Conservation (phyloP, 1,140 invertebrate species). For the Bilobella aurantiaca region DNA sequence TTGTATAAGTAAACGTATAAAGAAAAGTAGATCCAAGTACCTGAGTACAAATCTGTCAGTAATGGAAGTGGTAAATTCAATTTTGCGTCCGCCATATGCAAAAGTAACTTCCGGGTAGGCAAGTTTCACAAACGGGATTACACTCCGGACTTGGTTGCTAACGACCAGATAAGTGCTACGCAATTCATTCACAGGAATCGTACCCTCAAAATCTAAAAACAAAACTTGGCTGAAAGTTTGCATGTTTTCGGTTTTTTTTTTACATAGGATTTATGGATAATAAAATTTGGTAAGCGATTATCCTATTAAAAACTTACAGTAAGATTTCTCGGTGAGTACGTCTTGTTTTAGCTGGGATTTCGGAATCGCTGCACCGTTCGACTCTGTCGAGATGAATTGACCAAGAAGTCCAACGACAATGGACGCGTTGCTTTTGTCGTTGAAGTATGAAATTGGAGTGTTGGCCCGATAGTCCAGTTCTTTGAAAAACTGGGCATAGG, state of each 20-base stretch:
- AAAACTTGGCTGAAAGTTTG: neutral
- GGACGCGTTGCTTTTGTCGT: neutral
- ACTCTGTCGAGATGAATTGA: neutral
- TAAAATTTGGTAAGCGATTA: no score
- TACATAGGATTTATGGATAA: slow-evolving; percentile 21
- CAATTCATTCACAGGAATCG: slow-evolving; percentile 20
- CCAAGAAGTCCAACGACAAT: neutral
- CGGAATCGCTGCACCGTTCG: neutral
- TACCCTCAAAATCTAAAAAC: slow-evolving; percentile 30
- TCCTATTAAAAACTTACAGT: no score
- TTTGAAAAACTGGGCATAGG: slow-evolving; percentile 14
- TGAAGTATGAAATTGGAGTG: slow-evolving; percentile 14
- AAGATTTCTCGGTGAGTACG: neutral
- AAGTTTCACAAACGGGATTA: slow-evolving; percentile 60
- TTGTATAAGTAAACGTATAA: neutral
- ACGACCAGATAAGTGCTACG: slow-evolving; percentile 39
- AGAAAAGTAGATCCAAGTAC: slow-evolving; percentile 32
- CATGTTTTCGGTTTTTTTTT: slow-evolving; percentile 28
- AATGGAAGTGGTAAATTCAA: slow-evolving; percentile 52
- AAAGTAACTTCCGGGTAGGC: slow-evolving; percentile 61
- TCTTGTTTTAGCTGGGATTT: slow-evolving; percentile 21
- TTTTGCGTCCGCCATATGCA: slow-evolving; percentile 44
- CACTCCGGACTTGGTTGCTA: slow-evolving; percentile 47
- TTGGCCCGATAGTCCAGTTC: slow-evolving; percentile 22
- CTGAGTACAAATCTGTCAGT: slow-evolving; percentile 51